A percentile compares a stretch with the other conserved stretches of the same genome.
Conservation (phyloP, 2,113 vertebrate species). For the Ctenodactylus gundi region DNA sequence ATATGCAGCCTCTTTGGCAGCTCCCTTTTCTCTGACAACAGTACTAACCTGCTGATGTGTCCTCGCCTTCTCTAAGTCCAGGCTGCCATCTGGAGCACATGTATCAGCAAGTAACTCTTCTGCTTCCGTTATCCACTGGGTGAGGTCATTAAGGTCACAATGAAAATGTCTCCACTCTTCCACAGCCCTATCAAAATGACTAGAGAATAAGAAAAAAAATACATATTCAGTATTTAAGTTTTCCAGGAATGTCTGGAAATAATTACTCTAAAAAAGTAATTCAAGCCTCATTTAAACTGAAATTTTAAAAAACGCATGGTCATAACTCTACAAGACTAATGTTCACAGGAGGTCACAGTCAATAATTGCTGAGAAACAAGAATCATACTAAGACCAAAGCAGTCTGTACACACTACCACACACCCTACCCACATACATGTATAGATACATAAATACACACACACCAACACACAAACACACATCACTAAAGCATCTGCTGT, state of each 20-base stretch:
- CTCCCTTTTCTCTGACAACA: neutral
- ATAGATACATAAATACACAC: neutral
- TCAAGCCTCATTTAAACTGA: neutral
- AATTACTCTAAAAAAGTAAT: neutral
- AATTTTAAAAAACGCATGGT: neutral
- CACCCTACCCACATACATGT: neutral
- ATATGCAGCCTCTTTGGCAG: neutral
- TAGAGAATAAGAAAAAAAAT: constrained; percentile 71
- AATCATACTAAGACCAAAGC: neutral
- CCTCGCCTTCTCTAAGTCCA: constrained; percentile 86
- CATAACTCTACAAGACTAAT: neutral
- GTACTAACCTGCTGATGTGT: constrained; percentile 90
- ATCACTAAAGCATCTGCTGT: constrained; percentile 3
- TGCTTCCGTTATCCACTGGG: constrained; percentile 91
- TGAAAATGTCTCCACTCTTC: constrained; percentile 96
- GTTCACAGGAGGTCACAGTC: accelerated
- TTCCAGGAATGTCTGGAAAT: neutral
- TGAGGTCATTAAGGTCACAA: constrained; percentile 91
- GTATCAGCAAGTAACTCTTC: constrained; percentile 87
- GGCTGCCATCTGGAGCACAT: constrained; percentile 81
- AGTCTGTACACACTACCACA: neutral
- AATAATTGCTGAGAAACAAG: neutral
- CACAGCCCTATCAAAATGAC: constrained; percentile 89
- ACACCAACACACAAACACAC: neutral
- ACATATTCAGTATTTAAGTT: neutral